Conservation (phyloP, 2,888 invertebrate species). For the Microctonus brassicae region DNA sequence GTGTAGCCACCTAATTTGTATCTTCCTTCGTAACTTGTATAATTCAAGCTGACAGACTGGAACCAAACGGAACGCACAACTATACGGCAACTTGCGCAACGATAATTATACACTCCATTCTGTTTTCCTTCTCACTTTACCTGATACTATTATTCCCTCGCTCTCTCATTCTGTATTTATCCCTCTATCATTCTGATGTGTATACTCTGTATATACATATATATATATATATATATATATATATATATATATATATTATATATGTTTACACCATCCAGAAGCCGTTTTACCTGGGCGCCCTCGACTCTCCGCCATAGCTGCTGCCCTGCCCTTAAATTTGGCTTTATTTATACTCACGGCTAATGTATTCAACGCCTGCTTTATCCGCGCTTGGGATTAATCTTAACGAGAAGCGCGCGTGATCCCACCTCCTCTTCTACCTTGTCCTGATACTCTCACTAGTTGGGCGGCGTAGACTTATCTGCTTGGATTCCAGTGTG, state of each 20-base stretch:
- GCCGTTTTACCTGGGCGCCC: constrained; percentile 38
- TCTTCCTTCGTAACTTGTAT: constrained; percentile 68
- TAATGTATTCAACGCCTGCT: constrained; percentile 62
- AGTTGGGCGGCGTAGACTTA: constrained; percentile 29
- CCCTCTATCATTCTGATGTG: constrained; percentile 1
- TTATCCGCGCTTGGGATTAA: constrained; percentile 60
- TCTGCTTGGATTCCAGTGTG: constrained; percentile 21
- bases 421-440: constrained; percentile 21
- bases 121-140: constrained; percentile 46
- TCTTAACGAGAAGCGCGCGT: constrained; percentile 53
- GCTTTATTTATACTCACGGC: constrained; percentile 58
- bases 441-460: background rate
- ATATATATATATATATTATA: no score
- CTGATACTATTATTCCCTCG: constrained; percentile 16
- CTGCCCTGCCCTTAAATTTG: constrained; percentile 65
- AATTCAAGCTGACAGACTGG: constrained; percentile 70
- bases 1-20: constrained; percentile 63
- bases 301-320: constrained; percentile 29
- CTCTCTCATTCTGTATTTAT: background rate
- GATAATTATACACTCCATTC: constrained; percentile 69
- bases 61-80: constrained; percentile 63
- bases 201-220: background rate
- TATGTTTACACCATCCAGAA: background rate
- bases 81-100: constrained; percentile 65
- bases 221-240: no score